Percentiles rank a stretch among this genome's conserved stretches.
These are phyloP conservation scores for Platynereis dumerilii DNA, from an alignment of 2,888 invertebrate species.

Conservation along the genomic window DNA sequence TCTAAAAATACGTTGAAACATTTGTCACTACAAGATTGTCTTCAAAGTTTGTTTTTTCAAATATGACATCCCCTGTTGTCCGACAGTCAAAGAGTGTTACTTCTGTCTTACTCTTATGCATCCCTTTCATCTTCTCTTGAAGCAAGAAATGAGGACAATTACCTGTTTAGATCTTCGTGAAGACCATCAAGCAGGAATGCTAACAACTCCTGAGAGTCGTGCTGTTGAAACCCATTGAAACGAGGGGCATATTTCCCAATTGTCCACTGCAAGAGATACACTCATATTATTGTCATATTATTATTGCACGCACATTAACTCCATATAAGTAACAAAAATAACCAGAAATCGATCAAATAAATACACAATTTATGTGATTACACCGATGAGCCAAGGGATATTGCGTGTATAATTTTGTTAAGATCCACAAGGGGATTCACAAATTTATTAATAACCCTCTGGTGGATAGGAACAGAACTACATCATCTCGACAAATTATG, in stretches of 20 bases:
- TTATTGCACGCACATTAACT: background rate
- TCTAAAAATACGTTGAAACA: no score
- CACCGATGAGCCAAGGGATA: no score
- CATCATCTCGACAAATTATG: no score
- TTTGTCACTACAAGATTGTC: no score
- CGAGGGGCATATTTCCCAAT: constrained; percentile 86
- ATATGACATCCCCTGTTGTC: no score
- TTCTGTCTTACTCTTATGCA: background rate
- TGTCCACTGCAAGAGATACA: constrained; percentile 70
- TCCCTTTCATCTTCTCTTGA: background rate
- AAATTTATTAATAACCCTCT: no score
- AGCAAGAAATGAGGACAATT: background rate
- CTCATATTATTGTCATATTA: background rate
- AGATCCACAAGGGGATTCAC: no score
- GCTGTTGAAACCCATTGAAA: constrained; percentile 88
- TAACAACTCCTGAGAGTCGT: constrained; percentile 91
- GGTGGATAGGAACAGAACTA: no score
- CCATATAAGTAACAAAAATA: background rate
- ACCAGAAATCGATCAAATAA: background rate
- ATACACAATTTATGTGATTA: no score
- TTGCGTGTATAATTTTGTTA: no score
- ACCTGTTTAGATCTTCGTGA: constrained; percentile 86
- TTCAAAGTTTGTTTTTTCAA: no score
- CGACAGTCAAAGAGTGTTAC: no score
- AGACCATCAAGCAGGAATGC: constrained; percentile 90